These are phyloP conservation scores for Quadroppia sp. DNA, from an alignment of 2,888 invertebrate genomes.

Conservation along the genomic window DNA sequence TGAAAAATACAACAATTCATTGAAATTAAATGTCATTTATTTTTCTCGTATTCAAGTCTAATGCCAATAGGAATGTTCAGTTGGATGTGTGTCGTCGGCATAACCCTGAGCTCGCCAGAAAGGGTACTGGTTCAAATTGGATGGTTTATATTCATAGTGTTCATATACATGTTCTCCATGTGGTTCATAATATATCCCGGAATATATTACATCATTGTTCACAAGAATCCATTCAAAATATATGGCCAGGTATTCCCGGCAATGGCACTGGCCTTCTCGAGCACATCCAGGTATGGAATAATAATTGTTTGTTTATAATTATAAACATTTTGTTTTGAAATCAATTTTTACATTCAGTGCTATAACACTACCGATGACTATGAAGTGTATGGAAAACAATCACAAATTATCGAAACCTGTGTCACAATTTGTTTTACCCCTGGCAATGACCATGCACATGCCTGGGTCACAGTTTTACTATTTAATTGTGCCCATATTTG, in stretches of 20 bases:
- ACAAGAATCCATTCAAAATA: slow-evolving; percentile 25
- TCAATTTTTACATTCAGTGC: slow-evolving; percentile 17
- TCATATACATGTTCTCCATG: not conserved
- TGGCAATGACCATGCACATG: slow-evolving; percentile 42
- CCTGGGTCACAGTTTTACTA: slow-evolving; percentile 34
- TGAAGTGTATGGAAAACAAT: slow-evolving; percentile 40
- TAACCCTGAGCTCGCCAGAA: slow-evolving; percentile 31
- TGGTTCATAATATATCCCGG: slow-evolving; percentile 29
- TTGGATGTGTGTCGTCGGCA: slow-evolving; percentile 40
- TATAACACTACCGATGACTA: slow-evolving; percentile 39
- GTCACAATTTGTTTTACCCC: slow-evolving; percentile 31
- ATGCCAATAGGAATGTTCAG: slow-evolving; percentile 41
- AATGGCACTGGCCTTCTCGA: slow-evolving; percentile 28
- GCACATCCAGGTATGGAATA: slow-evolving; percentile 7
- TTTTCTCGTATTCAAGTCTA: not conserved
- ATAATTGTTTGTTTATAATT: not conserved
- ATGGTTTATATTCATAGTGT: not conserved
- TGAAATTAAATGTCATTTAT: not conserved
- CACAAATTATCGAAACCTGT: slow-evolving; percentile 16
- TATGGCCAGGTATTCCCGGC: slow-evolving; percentile 33
- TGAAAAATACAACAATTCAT: not conserved
- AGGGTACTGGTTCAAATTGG: slow-evolving; percentile 7
- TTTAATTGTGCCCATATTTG: slow-evolving; percentile 36
- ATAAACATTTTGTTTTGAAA: not conserved
- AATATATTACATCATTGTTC: slow-evolving; percentile 6